Conservation (phyloP, 2,797 vertebrate genomes). For the Pterois miles region DNA sequence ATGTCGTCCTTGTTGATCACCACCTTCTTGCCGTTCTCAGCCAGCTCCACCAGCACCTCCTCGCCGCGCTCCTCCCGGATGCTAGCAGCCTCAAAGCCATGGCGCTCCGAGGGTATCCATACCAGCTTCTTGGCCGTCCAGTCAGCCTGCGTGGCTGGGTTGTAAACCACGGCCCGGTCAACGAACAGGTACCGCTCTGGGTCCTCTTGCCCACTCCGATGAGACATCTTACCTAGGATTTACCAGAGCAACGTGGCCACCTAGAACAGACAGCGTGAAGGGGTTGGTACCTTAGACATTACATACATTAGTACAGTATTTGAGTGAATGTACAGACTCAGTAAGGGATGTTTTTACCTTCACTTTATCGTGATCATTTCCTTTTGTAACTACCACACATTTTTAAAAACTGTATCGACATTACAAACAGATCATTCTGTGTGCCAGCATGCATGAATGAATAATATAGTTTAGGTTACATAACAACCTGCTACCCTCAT, state of each 20-base stretch:
- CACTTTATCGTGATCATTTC: not conserved
- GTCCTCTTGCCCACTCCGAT: conserved; percentile 92
- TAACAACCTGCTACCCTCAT: not conserved
- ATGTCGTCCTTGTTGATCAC: conserved; percentile 96
- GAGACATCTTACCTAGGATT: conserved; percentile 86
- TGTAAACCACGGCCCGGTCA: conserved; percentile 96
- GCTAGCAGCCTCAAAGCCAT: conserved; percentile 95
- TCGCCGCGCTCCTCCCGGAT: conserved; percentile 93
- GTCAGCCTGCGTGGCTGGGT: conserved; percentile 96
- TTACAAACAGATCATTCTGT: not conserved
- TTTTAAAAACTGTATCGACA: not conserved
- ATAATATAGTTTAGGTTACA: not conserved
- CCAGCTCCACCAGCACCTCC: conserved; percentile 92
- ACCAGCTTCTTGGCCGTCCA: conserved; percentile 98
- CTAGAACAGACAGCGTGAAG: conserved; percentile 43
- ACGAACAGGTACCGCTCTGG: conserved; percentile 97
- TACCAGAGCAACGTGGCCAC: conserved; percentile 65
- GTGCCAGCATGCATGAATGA: not conserved
- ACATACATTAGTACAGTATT: not conserved
- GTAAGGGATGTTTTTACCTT: not conserved
- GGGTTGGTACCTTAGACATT: not conserved
- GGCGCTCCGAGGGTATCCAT: conserved; percentile 95
- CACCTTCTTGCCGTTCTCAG: conserved; percentile 94
- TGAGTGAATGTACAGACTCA: not conserved
- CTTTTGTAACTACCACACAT: not conserved